phyloP scores from a whole-genome alignment of 2,888 invertebrate species.

The Clostera curtula region DNA sequence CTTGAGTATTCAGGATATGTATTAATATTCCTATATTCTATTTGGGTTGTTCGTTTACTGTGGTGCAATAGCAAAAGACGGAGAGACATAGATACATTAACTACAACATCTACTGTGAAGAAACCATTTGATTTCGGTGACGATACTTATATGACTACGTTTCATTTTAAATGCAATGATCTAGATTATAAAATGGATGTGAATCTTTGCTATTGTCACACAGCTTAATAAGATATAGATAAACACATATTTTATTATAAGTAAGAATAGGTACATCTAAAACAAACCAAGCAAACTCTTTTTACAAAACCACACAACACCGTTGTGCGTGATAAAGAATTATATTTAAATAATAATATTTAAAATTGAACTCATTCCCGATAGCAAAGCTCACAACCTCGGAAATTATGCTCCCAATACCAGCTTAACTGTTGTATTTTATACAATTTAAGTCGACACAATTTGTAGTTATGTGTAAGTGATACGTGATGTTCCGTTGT shows the following conservation, averaged over 20 bases:
- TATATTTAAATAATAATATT: constrained; percentile 40
- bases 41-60: constrained; percentile 55
- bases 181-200: constrained; percentile 44
- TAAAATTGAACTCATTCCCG: constrained; percentile 69
- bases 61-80: constrained; percentile 61
- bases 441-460: constrained; percentile 46
- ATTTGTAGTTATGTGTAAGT: constrained; percentile 43
- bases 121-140: constrained; percentile 41
- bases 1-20: constrained; percentile 74
- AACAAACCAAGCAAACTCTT: constrained; percentile 67
- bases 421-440: constrained; percentile 60
- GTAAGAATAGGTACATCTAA: constrained; percentile 54
- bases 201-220: constrained; percentile 62
- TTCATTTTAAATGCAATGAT: constrained; percentile 62
- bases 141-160: constrained; percentile 54
- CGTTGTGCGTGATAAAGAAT: constrained; percentile 64
- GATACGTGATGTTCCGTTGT: constrained; percentile 25
- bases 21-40: constrained; percentile 62
- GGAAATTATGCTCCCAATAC: constrained; percentile 75
- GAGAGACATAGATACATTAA: constrained; percentile 24
- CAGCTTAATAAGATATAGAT: constrained; percentile 53
- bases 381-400: constrained; percentile 71
- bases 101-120: constrained; percentile 40
- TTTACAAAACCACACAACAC: constrained; percentile 63
- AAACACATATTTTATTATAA: constrained; percentile 57